Evolutionary conservation across 2,113 vertebrate species (phyloP), one percentile per base, ranked within the genome.

Genomic region (Otolemur garnettii): DNA sequence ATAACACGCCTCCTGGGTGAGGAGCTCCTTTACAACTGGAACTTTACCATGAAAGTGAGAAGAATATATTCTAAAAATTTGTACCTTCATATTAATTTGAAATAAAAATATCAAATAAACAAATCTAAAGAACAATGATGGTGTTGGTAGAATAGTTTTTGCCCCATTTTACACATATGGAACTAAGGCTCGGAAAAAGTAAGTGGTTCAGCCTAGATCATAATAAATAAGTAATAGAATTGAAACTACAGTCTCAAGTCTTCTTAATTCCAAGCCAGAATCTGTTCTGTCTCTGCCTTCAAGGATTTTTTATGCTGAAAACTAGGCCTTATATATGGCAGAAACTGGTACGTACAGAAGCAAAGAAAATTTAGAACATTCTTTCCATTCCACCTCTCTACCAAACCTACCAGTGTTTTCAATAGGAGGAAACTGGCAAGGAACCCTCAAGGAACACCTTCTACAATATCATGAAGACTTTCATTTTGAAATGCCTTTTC

Each of bases 261-360:
- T 57, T 78, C n/a, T 93, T 81, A 91, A 68, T 59, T 45, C 35
- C 72, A 92, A 86, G 15, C 35, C 17, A 60, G 14, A 45, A 24
- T 72, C 66, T 19, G 72, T 72, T 86, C 64, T 50, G 3, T 42
- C 5, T 75, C 15, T 55, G 69, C 33, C n/a, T 85, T 66, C 6
- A 30, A 66, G 21, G 53, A 87, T 90, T 94, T 89, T 72, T 22
- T 42, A 17, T 60, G 45, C 69, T 90, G 42, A 90, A 62, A 95
- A 81, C 5, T 89, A 35, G 17, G 8, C 38, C 38, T 7, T 85
- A 19, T 26, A 3, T n/a, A 9, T 84, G 45, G 33, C 7, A 64
- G 35, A 60, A 93, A 42, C 18, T 35, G 8, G 26, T 28, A 42
- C 53, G 26, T 28, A 42, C 53, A 92, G 60, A 93, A 72, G 14